Evolutionary conservation across 1,140 invertebrate species (phyloP), one percentile per base, ranked within the genome.

Genomic region (Cydia splendana): DNA sequence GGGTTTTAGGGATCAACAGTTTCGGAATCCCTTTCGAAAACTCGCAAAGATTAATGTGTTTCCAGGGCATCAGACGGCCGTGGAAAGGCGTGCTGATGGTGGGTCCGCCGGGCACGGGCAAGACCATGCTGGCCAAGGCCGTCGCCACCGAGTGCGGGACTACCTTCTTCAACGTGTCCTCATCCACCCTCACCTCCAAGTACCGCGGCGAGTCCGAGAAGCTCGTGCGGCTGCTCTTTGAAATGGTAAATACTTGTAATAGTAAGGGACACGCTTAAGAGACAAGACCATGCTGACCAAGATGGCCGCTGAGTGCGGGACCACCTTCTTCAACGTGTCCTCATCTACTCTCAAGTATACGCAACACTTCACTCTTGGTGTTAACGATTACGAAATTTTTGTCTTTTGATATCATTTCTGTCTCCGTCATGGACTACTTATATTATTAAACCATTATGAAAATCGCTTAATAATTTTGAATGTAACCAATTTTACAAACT

Each of bases 161-260:
- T 69, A 99, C 99, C 1, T 99, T 99, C 94, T 99, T 99, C 91
- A 99, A 99, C 94, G 98, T 99, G 5, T 99, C 98, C 18, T 98
- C 98, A 0, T 99, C 98, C 1, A 99, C 98, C 0, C 94, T 99
- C 38, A 99, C 98, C 2, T 99, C 98, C 34, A 99, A 99, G 93
- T 99, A 99, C 93, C 95, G 99, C 75, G 99, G 99, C 15, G 99
- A 99, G 94, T 99, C 98, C 0, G 99, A 99, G 94, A 99, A 99
- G 94, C 96, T 99, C 80, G 98, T 99, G 79, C 95, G 98, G 71
- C 94, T 99, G 48, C 94, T 99, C 2, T 99, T 99, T 94, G 98
- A 99, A 95, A 99, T 99, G 98, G 98, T 97, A 75, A 62, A 74
- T 69, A 12, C 79, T 79, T 34, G 34, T 34, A 34, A 6, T 6